These are phyloP conservation scores for Metalampra italica DNA, from an alignment of 2,888 invertebrate species.

Conservation along the genomic window DNA sequence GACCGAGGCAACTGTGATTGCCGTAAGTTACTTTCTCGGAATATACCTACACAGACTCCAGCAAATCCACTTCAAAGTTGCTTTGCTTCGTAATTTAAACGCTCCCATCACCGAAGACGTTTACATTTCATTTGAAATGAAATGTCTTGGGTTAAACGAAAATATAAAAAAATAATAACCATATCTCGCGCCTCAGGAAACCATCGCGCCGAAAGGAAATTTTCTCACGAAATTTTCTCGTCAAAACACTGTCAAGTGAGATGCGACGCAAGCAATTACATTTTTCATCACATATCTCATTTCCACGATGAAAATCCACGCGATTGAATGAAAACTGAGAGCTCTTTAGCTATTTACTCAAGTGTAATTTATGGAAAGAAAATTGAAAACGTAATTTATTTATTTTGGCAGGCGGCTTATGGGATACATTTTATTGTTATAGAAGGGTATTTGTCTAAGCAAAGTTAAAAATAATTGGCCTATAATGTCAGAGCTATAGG, in stretches of 20 bases:
- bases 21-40: too few relatives aligned
- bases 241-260: constrained; percentile 50
- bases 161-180: constrained; percentile 3
- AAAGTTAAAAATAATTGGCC: too few relatives aligned
- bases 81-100: too few relatives aligned
- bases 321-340: constrained; percentile 33
- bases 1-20: too few relatives aligned
- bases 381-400: constrained; percentile 7
- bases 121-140: background rate
- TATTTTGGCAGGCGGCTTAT: too few relatives aligned
- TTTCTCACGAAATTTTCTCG: constrained; percentile 30
- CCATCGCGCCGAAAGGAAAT: constrained; percentile 7
- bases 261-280: constrained; percentile 52
- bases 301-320: constrained; percentile 39
- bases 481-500: too few relatives aligned
- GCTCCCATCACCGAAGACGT: too few relatives aligned
- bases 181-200: constrained; percentile 1
- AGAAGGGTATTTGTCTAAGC: too few relatives aligned
- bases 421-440: too few relatives aligned
- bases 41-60: too few relatives aligned
- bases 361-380: constrained; percentile 18
- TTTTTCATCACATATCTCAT: constrained; percentile 50
- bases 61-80: too few relatives aligned
- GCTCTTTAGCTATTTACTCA: constrained; percentile 21
- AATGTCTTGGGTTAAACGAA: background rate